These are phyloP conservation scores for Delia radicum DNA, from an alignment of 1,140 invertebrate genomes.

Conservation along the genomic window DNA sequence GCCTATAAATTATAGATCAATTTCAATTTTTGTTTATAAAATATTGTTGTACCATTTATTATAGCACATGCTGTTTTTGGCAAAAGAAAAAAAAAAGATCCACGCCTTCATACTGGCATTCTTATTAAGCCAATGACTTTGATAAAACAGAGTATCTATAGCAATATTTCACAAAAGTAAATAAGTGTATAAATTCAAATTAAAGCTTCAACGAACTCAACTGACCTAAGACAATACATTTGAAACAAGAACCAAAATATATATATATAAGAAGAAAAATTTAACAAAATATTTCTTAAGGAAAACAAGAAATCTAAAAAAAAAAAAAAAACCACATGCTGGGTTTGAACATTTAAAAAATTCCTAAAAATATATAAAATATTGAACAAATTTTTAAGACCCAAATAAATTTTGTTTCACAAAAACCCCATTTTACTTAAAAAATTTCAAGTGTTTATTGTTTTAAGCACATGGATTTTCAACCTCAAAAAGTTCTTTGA, in stretches of 20 bases:
- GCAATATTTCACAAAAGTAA: background rate
- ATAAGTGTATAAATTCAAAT: background rate
- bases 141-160: background rate
- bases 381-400: too few relatives aligned
- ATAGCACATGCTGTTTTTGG: conserved; percentile 10
- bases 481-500: too few relatives aligned
- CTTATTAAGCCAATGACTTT: conserved; percentile 13
- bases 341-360: too few relatives aligned
- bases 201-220: background rate
- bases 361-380: too few relatives aligned
- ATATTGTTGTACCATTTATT: background rate
- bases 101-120: background rate
- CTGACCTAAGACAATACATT: conserved; percentile 18
- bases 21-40: background rate
- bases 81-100: too few relatives aligned
- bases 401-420: too few relatives aligned
- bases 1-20: conserved; percentile 1
- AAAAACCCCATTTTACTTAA: too few relatives aligned
- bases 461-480: too few relatives aligned
- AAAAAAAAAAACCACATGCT: too few relatives aligned
- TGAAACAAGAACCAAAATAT: background rate
- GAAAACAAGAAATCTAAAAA: background rate
- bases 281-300: too few relatives aligned
- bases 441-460: too few relatives aligned
- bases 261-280: background rate